Base-by-base conservation (phyloP, 2,113 vertebrate species). In the Microtus oregoni region DNA sequence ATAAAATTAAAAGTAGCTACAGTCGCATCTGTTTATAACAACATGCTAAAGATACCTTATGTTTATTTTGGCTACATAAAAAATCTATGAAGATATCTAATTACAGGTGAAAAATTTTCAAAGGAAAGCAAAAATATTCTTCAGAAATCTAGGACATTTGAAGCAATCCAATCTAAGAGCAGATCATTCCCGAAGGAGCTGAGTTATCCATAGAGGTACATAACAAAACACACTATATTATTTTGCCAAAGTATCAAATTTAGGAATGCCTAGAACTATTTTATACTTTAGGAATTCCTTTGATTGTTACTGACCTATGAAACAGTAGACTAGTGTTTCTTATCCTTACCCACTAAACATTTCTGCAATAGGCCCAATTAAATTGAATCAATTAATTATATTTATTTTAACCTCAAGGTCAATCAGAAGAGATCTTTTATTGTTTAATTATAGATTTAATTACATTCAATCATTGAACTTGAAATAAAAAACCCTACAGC, bases 401-500 rank as follows among this genome's bases (percentile, higher is more conserved):
- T 96, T 97, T 94, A 94, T 96, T 97, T 95, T 95, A 97, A 97
- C 87, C 83, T 96, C 89, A 91, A 96, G 68, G 91, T 96, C 96
- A 90, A 81, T 96, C 58, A 96, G 63, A 95, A 95, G 94, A 96
- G 89, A 68, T 73, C 85, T 85, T 97, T 97, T 91, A 97, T 96
- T 96, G 81, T 97, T 97, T 95, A 97, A 96, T 94, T 91, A 96
- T 86, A 96, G 83, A 90, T 94, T 97, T 97, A 97, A 96, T 97
- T 95, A 96, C 26, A 89, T 76, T 96, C 79, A 92, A 70, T 97
- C 81, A 97, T n/a, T 91, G 81, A 96, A 95, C 76, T 68, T 90
- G 76, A 41, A 92, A 92, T 77, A 91, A 86, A 82, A 75, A 83
- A 5, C 68, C 47, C 94, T 65, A 86, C 13, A 91, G 47, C 35